Conservation (phyloP, 2,888 invertebrate genomes). For the Pegoplata infirma region DNA sequence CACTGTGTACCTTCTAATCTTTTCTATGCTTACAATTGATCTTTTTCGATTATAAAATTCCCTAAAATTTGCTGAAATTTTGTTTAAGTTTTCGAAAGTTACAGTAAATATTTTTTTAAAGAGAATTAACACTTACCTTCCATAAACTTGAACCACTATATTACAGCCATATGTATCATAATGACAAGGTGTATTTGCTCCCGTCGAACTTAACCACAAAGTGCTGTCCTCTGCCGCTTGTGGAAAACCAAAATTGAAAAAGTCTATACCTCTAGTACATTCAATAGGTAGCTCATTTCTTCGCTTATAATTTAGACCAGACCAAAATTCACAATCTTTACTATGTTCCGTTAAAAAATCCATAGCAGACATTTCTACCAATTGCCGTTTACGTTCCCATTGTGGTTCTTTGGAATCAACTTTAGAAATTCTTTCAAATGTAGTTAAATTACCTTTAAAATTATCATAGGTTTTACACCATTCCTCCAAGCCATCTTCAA, state of each 20-base stretch:
- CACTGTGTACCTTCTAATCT: too few species aligned
- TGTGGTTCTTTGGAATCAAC: constrained; percentile 81
- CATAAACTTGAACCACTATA: constrained; percentile 92
- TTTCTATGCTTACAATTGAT: too few species aligned
- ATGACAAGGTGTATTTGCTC: constrained; percentile 96
- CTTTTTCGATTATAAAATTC: too few species aligned
- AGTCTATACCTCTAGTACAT: constrained; percentile 79
- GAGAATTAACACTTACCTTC: constrained; percentile 81
- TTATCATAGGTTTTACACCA: constrained; percentile 72
- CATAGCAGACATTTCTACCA: constrained; percentile 81
- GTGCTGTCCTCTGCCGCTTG: constrained; percentile 87
- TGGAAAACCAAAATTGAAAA: constrained; percentile 86
- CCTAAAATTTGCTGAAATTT: not conserved
- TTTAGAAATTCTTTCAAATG: constrained; percentile 70
- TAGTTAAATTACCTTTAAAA: constrained; percentile 3
- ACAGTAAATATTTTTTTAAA: too few species aligned
- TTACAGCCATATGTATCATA: constrained; percentile 97
- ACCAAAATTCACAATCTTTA: constrained; percentile 69
- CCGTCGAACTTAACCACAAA: constrained; percentile 91
- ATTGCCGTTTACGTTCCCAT: constrained; percentile 88
- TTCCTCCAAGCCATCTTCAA: constrained; percentile 67
- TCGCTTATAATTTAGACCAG: constrained; percentile 73
- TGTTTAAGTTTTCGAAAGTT: too few species aligned
- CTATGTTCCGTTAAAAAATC: constrained; percentile 80
- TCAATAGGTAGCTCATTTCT: constrained; percentile 67